Base-by-base conservation (phyloP, 2,888 invertebrate species). In the Caenorhabditis sulstoni region DNA sequence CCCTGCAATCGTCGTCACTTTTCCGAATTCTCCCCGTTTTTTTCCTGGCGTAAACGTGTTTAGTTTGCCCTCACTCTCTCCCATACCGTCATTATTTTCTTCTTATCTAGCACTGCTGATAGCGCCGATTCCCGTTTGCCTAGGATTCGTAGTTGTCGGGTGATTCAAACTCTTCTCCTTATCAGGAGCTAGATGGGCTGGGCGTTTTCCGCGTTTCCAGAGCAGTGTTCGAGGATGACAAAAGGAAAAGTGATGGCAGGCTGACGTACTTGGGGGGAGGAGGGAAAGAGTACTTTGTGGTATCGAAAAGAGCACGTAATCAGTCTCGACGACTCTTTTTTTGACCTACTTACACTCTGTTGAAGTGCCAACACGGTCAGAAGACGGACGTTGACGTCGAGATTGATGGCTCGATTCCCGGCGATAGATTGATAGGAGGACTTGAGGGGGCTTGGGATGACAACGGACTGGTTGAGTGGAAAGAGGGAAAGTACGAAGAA, bases 331-430 rank as follows among this genome's bases (percentile, higher is more conserved):
- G n/a, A n/a, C n/a, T n/a, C n/a, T 29, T 7, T 29, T 29, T 29
- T 29, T 29, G 29, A 29, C 7, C 29, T 29, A 70, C 85, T 61
- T 20, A 88, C 83, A 74, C 86, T 84, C 55, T 86, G 85, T 49
- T 84, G 84, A n/a, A 85, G 64, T 20, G 81, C 68, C 14, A 85
- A 55, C 11, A 84, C 84, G 14, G 84, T 82, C 20, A 85, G 58
- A n/a, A 85, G 68, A 9, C 85, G 81, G 18, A 85, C 67, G 45
- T 85, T 85, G 52, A 50, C 79, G 47, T 88, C 88, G n/a, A 88
- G 70, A 50, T 80, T 84, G 7, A 80, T 81, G 7, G 86, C 85
- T 23, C 87, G 65, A 52, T 83, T 79, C 4, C 84, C 86, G 9
- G 86, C 77, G 9, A 79, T 75, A 11, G 84, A 82, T 18, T 82